These are phyloP conservation scores for Corythoichthys haematopterus DNA, from an alignment of 2,113 vertebrate genomes.

Conservation along the genomic window DNA sequence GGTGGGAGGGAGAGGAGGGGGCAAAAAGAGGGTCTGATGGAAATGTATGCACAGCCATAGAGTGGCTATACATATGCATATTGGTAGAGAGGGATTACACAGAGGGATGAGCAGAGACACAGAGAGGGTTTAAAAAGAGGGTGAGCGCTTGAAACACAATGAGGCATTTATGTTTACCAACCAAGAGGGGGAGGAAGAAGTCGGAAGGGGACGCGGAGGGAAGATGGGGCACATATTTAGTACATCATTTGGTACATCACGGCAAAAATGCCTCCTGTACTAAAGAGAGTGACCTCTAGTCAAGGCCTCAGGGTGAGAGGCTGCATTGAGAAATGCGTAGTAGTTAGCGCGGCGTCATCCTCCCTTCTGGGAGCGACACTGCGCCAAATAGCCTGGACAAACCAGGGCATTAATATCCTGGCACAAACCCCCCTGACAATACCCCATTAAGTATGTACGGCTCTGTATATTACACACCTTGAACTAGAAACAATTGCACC, in stretches of 20 bases:
- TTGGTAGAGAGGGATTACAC: constrained; percentile 60
- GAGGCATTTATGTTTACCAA: constrained; percentile 50
- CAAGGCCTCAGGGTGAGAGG: constrained; percentile 53
- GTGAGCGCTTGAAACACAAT: constrained; percentile 50
- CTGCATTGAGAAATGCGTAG: constrained; percentile 47
- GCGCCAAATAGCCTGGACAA: constrained; percentile 66
- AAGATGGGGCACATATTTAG: constrained; percentile 38
- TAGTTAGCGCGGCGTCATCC: constrained; percentile 64
- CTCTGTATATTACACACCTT: constrained; percentile 73
- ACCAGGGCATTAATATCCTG: constrained; percentile 74
- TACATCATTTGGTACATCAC: constrained; percentile 50
- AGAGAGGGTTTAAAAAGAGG: constrained; percentile 60
- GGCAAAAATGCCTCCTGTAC: constrained; percentile 58
- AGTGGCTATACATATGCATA: constrained; percentile 69
- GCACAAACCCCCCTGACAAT: constrained; percentile 69
- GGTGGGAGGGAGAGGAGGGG: constrained; percentile 15
- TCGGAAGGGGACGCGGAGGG: constrained; percentile 1
- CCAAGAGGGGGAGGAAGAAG: constrained; percentile 5
- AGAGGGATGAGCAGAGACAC: constrained; percentile 56
- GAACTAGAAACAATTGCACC: constrained; percentile 70
- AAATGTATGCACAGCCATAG: constrained; percentile 69
- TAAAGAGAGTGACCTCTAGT: constrained; percentile 75
- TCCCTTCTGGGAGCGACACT: constrained; percentile 71
- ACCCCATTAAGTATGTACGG: constrained; percentile 74
- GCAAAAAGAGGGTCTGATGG: constrained; percentile 42